Evolutionary conservation across 2,888 invertebrate genomes (phyloP).

Genomic region (Meganola albula): DNA sequence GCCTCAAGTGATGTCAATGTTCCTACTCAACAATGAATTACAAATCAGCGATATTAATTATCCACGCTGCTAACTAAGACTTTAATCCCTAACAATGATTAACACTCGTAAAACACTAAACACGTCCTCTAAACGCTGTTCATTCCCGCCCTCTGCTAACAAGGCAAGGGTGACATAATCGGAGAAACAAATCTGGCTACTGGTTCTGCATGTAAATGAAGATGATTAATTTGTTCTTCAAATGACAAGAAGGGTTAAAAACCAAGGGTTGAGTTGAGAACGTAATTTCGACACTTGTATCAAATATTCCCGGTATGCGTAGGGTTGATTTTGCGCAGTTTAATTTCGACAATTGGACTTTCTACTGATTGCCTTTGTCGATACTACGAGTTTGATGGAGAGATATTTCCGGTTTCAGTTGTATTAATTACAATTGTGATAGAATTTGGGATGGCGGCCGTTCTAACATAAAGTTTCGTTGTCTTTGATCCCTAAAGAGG

Average conservation of each 20-base stretch:
- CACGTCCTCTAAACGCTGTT: conserved; percentile 62
- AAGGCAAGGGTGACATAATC: conserved; percentile 74
- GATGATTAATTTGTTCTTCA: conserved; percentile 77
- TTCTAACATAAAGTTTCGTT: conserved; percentile 34
- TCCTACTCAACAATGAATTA: conserved; percentile 32
- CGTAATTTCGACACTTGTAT: conserved; percentile 63
- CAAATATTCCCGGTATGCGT: conserved; percentile 55
- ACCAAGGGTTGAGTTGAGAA: conserved; percentile 52
- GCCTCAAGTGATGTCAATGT: too few relatives aligned
- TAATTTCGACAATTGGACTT: conserved; percentile 60
- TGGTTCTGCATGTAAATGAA: conserved; percentile 76
- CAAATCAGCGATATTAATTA: too few relatives aligned
- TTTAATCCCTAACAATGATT: conserved; percentile 38
- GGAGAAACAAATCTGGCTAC: conserved; percentile 76
- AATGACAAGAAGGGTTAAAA: conserved; percentile 77
- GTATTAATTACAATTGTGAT: conserved; percentile 66
- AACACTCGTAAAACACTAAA: conserved; percentile 57
- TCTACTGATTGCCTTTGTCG: conserved; percentile 72
- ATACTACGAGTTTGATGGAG: conserved; percentile 66
- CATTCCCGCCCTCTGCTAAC: conserved; percentile 53
- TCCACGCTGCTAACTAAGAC: conserved; percentile 18
- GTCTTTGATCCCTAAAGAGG: conserved; percentile 45
- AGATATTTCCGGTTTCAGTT: conserved; percentile 70
- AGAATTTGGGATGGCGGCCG: conserved; percentile 37
- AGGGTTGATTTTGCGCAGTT: conserved; percentile 52